Percentiles rank a stretch among this genome's conserved stretches.
Conservation (phyloP, 2,797 vertebrate species). For the Lerista edwardsae region DNA sequence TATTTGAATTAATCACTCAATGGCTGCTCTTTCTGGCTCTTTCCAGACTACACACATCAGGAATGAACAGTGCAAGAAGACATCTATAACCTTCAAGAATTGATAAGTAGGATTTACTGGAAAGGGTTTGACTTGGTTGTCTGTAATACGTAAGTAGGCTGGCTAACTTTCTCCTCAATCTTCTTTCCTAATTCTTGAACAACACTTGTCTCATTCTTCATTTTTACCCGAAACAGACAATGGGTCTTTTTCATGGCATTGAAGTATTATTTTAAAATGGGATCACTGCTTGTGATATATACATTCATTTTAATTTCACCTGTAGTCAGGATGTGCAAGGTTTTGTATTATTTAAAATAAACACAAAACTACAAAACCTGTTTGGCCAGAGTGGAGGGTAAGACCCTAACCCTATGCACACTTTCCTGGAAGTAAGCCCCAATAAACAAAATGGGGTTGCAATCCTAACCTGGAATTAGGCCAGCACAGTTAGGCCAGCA, state of each 20-base stretch:
- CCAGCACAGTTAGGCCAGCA: no score
- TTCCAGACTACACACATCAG: not conserved
- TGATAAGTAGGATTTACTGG: not conserved
- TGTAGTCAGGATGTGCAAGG: no score
- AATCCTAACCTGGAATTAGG: no score
- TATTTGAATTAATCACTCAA: not conserved
- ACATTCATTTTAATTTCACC: not conserved
- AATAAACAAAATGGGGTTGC: no score
- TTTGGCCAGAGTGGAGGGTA: not conserved
- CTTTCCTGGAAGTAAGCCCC: no score
- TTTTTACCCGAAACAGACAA: not conserved
- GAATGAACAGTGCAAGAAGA: not conserved
- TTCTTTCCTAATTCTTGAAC: not conserved
- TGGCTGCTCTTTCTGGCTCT: not conserved
- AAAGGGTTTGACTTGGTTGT: not conserved
- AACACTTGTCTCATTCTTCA: not conserved
- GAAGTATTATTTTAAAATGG: not conserved
- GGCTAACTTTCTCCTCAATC: not conserved
- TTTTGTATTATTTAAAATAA: not conserved
- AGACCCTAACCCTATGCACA: no score
- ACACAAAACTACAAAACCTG: not conserved
- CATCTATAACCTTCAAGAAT: not conserved
- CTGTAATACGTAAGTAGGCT: no score
- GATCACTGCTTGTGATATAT: not conserved
- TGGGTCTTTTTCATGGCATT: not conserved